phyloP scores from a whole-genome alignment of 2,888 invertebrate species.

The Trachelus troglodyta region DNA sequence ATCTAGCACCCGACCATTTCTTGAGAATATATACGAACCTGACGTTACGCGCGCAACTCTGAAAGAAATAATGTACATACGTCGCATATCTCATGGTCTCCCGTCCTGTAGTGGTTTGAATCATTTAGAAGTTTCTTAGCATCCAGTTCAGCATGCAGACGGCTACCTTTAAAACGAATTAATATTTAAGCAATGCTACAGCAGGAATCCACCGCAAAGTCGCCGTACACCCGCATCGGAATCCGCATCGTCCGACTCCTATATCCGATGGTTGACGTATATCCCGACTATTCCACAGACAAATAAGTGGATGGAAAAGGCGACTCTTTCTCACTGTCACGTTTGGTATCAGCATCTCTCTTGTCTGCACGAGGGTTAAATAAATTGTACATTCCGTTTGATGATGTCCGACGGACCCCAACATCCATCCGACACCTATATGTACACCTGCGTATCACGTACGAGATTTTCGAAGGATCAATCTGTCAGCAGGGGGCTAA shows the following conservation, averaged over 20 bases:
- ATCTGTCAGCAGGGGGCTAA: neutral
- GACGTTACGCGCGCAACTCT: neutral
- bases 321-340: neutral
- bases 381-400: neutral
- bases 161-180: neutral
- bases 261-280: neutral
- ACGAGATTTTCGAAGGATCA: neutral
- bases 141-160: neutral
- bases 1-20: neutral
- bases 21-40: neutral
- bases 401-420: neutral
- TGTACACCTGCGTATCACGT: neutral
- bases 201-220: neutral
- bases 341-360: neutral
- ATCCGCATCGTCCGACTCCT: neutral
- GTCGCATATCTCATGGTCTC: neutral
- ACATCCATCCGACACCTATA: neutral
- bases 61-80: neutral
- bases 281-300: neutral
- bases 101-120: neutral
- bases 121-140: conserved; percentile 7
- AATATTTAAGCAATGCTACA: neutral
- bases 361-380: neutral
- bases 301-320: neutral
- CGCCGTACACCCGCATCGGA: neutral